phyloP scores from a whole-genome alignment of 2,888 invertebrate species.

The Diaprepes abbreviatus region DNA sequence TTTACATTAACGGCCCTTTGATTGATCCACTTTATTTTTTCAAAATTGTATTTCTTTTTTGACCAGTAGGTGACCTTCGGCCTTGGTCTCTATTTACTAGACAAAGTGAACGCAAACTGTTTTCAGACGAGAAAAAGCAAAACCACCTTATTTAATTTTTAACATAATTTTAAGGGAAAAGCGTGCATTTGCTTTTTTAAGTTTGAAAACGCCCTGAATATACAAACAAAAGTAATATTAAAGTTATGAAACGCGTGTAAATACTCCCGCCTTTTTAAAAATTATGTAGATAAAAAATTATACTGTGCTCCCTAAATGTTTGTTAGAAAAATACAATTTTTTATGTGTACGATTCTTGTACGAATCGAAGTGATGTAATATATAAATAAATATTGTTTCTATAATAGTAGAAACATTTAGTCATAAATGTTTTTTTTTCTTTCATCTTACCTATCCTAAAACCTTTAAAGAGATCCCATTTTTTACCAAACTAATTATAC shows the following conservation, averaged over 20 bases:
- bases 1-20: too few species aligned
- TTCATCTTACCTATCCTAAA: neutral
- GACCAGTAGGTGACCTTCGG: constrained; percentile 20
- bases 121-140: constrained; percentile 10
- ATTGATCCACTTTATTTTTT: neutral
- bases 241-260: constrained; percentile 61
- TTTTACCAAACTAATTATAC: too few species aligned
- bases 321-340: constrained; percentile 67
- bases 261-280: constrained; percentile 63
- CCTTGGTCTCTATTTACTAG: constrained; percentile 36
- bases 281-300: constrained; percentile 64
- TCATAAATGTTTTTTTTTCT: constrained; percentile 58
- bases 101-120: constrained; percentile 24
- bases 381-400: constrained; percentile 69
- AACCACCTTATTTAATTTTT: constrained; percentile 16
- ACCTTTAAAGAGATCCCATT: too few species aligned
- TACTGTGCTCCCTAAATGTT: constrained; percentile 67
- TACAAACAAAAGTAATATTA: constrained; percentile 34
- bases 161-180: constrained; percentile 10
- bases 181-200: constrained; percentile 2
- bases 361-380: constrained; percentile 68
- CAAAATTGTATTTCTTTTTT: constrained; percentile 3
- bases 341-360: constrained; percentile 68
- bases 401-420: constrained; percentile 68
- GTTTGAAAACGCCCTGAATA: constrained; percentile 17